A percentile compares a stretch with the other conserved stretches of the same genome.
Conservation (phyloP, 2,797 vertebrate species). For the Pyrocephalus nanus region DNA sequence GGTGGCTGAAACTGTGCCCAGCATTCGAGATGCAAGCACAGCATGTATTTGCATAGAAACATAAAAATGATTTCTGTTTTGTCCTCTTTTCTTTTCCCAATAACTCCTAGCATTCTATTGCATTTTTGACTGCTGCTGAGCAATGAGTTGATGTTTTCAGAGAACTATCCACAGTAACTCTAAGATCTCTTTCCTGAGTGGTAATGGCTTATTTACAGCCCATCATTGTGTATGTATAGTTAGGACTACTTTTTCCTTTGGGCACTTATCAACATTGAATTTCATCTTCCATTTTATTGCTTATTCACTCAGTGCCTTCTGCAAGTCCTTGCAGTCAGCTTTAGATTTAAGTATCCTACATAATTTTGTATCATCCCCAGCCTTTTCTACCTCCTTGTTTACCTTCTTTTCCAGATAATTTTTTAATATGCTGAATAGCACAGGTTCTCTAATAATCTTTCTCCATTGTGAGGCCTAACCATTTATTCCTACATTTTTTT, state of each 20-base stretch:
- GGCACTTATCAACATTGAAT: slow-evolving; percentile 10
- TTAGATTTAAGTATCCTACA: slow-evolving; percentile 6
- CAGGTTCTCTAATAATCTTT: not conserved
- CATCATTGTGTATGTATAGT: not conserved
- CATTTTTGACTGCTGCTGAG: slow-evolving; percentile 13
- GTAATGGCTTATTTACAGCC: slow-evolving; percentile 42
- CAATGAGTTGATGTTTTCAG: slow-evolving; percentile 5
- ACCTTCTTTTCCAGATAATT: not conserved
- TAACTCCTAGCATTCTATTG: slow-evolving; percentile 6
- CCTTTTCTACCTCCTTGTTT: slow-evolving; percentile 21
- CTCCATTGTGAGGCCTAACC: not conserved
- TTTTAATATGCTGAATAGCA: slow-evolving; percentile 1
- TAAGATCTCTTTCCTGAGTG: slow-evolving; percentile 11
- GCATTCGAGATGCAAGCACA: not conserved
- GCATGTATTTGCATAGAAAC: not conserved
- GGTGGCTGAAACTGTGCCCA: not conserved
- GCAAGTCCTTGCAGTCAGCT: not conserved
- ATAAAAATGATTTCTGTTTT: slow-evolving; percentile 33
- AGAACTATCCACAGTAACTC: not conserved
- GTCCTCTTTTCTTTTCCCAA: not conserved
- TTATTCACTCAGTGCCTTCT: slow-evolving; percentile 9
- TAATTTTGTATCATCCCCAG: not conserved
- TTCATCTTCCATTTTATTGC: slow-evolving; percentile 48
- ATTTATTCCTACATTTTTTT: slow-evolving; percentile 16
- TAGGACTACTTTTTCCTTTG: slow-evolving; percentile 28